Base-by-base conservation (phyloP, 2,113 vertebrate genomes). In the Bagarius yarrelli region DNA sequence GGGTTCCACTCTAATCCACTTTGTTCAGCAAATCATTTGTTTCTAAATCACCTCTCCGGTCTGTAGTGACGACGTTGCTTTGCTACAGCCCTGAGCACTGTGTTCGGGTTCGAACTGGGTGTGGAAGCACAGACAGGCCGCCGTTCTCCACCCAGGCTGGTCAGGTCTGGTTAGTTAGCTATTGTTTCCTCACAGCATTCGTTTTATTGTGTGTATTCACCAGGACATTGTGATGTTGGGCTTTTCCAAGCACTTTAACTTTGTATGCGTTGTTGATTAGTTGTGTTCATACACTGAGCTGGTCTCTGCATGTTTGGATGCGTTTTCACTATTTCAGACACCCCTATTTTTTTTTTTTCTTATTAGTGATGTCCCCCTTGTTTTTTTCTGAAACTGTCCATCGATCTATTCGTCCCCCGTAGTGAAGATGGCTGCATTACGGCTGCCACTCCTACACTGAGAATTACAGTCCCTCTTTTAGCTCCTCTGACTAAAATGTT, bases 181-280 rank as follows among this genome's bases (percentile, higher is more conserved):
- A 47, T 47, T 47, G 44, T 47, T 47, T 47, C 27, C 6, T 53
- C 56, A 60, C 23, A 5, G n/a, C 15, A 55, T 9, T 50, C 23
- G 63, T 64, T 32, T 16, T 56, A 74, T 56, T 21, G 16, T 72
- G 4, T 13, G 0, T 2, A 32, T 40, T 32, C 50, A 5, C 36
- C n/a, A 21, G 19, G 57, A 53, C 23, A 52, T 36, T 80, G 27
- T 60, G 77, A 55, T 76, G 63, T 40, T 55, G 36, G 34, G 44
- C 57, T 67, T 78, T 75, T 55, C 56, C 60, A 27, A 84, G 66
- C 84, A 85, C 83, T 88, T 73, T 66, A 59, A 83, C 44, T 76
- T 53, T 74, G 63, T 64, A 67, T 77, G 63, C 32, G 47, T 81
- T 56, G 36, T 78, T 77, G 19, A 59, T 70, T 55, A 76, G n/a